Percentiles rank a stretch among this genome's conserved stretches.
These are phyloP conservation scores for Menura novaehollandiae DNA, from an alignment of 2,113 vertebrate species.

Conservation along the genomic window DNA sequence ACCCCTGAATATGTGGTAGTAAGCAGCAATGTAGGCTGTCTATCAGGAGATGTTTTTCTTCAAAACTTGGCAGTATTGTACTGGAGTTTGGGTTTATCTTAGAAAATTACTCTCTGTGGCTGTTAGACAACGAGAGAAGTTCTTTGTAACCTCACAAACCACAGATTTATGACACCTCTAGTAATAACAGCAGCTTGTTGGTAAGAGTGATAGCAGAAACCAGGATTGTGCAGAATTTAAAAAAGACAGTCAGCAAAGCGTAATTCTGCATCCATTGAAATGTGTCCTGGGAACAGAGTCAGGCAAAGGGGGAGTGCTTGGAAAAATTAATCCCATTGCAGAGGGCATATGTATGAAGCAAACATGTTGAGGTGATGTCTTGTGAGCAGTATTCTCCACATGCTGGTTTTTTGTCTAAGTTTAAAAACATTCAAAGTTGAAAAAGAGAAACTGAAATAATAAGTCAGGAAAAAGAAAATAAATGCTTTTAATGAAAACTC, in stretches of 20 bases:
- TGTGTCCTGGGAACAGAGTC: background rate
- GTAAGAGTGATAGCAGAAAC: background rate
- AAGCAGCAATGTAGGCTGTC: background rate
- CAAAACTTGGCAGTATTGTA: background rate
- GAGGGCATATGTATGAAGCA: fast-evolving
- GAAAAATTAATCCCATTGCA: background rate
- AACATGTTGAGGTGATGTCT: fast-evolving
- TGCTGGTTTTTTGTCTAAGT: background rate
- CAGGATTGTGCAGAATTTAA: background rate
- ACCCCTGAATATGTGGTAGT: background rate
- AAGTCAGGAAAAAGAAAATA: background rate
- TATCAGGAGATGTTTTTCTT: background rate
- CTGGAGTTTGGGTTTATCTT: background rate
- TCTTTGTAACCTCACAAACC: background rate
- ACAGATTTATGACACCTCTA: background rate
- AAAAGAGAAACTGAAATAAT: background rate
- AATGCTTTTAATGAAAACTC: background rate
- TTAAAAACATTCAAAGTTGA: background rate
- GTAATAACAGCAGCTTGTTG: background rate
- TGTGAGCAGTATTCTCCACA: background rate
- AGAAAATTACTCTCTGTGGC: background rate
- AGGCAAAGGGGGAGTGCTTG: background rate
- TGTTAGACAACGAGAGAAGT: background rate
- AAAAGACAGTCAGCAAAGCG: background rate
- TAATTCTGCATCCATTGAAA: background rate